Evolutionary conservation across 2,888 invertebrate species (phyloP), one percentile per base, ranked within the genome.

Genomic region (Oxyscelio sp.): DNA sequence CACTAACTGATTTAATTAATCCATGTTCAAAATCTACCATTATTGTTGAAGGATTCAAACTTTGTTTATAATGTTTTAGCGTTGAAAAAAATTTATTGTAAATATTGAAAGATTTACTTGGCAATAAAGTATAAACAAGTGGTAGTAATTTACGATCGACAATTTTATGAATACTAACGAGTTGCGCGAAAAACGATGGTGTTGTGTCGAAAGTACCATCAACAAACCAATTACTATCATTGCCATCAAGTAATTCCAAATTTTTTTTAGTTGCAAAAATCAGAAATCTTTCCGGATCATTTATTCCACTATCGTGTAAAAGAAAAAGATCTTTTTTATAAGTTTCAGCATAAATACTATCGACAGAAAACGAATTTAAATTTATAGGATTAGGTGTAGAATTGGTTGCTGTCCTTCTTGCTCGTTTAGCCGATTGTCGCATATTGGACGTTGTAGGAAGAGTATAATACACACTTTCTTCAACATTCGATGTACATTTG

Each of bases 171-270:
- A 89, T 81, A 15, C 83, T 87, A 17, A 85, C 82, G 9, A 88
- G 50, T 68, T 88, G 87, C 22, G 70, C 17, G 59, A 87, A 89
- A n/a, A 86, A 48, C 8, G 54, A 15, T 38, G 87, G 87, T 4
- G 83, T 80, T n/a, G 85, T 71, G 48, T 79, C 81, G 75, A 87
- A 87, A 31, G 88, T 86, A n/a, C 85, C 86, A 31, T 88, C 86
- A 17, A 63, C 65, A 45, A 78, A 85, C 87, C 84, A 88, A 17
- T 70, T 22, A 24, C 56, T 70, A 38, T 19, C 45, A 40, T 70
- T 24, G 1, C 13, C 56, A 3, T 17, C 15, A 6, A 70, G 31
- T 11, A 56, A 38, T 19, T 70, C 17, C 4, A 34, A 56, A 70
- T 54, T 56, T 56, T 52, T 54, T 19, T 34, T 19, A n/a, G 68